These are phyloP conservation scores for Poecile montanus DNA, from an alignment of 2,797 vertebrate species.

Conservation along the genomic window DNA sequence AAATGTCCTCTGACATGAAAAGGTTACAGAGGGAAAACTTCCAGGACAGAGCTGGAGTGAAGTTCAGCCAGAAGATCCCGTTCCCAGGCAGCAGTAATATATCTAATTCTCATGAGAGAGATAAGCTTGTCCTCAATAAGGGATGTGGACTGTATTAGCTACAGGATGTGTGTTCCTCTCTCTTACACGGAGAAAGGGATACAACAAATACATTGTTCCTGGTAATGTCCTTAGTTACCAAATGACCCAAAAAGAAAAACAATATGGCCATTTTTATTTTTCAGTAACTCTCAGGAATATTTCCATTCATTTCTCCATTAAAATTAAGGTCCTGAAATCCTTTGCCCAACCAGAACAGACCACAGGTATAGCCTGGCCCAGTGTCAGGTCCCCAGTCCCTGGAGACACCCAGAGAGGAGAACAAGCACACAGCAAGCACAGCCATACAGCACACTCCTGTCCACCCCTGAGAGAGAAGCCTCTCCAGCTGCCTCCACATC, in stretches of 20 bases:
- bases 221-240: background rate
- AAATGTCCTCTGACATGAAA: background rate
- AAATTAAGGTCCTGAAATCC: background rate
- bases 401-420: background rate
- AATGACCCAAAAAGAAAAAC: background rate
- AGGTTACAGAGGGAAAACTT: background rate
- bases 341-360: background rate
- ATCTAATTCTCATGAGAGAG: background rate
- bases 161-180: background rate
- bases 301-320: background rate
- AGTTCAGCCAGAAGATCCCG: background rate
- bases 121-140: background rate
- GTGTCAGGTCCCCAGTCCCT: background rate
- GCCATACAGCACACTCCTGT: background rate
- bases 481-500: background rate
- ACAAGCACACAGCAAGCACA: accelerated
- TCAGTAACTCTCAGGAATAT: background rate
- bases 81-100: background rate
- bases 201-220: background rate
- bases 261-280: background rate
- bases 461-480: background rate
- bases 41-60: background rate
- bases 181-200: background rate
- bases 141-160: background rate
- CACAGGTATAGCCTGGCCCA: background rate